A percentile compares a stretch with the other conserved stretches of the same genome.
phyloP scores from a whole-genome alignment of 2,888 invertebrate genomes.

The Theretra japonica region DNA sequence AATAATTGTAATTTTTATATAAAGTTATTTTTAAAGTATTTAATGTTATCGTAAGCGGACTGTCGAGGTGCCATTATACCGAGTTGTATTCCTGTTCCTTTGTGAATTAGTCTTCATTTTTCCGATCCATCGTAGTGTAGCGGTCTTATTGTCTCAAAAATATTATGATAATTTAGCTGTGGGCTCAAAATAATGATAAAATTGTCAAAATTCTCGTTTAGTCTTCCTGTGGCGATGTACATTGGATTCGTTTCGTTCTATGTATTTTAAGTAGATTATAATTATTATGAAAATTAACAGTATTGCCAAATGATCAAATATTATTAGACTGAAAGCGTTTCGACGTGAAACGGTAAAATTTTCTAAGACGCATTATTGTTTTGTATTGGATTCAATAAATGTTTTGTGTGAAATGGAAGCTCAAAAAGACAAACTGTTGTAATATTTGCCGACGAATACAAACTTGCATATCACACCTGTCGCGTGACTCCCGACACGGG shows the following conservation, averaged over 20 bases:
- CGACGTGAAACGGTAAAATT: slow-evolving; percentile 45
- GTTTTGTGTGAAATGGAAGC: slow-evolving; percentile 47
- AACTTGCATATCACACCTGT: slow-evolving; percentile 75
- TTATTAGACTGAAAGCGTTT: slow-evolving; percentile 80
- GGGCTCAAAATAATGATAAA: slow-evolving; percentile 62
- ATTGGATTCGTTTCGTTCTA: slow-evolving; percentile 63
- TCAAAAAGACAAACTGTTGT: slow-evolving; percentile 59
- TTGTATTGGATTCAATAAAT: slow-evolving; percentile 45
- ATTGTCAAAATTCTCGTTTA: slow-evolving; percentile 68
- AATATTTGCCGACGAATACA: slow-evolving; percentile 55
- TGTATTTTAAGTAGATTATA: slow-evolving; percentile 66
- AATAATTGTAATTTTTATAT: slow-evolving; percentile 69
- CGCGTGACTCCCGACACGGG: slow-evolving; percentile 31
- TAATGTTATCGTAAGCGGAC: slow-evolving; percentile 75
- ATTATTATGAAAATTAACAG: slow-evolving; percentile 64
- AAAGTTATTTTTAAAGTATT: slow-evolving; percentile 75
- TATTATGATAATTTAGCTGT: slow-evolving; percentile 44
- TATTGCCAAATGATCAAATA: slow-evolving; percentile 84
- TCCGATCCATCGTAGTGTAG: slow-evolving; percentile 49
- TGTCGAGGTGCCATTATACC: slow-evolving; percentile 83
- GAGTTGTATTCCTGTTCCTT: slow-evolving; percentile 71
- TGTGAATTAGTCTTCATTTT: slow-evolving; percentile 57
- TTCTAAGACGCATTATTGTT: slow-evolving; percentile 42
- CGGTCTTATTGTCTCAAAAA: slow-evolving; percentile 19
- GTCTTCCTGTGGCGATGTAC: slow-evolving; percentile 76